Percentiles rank a stretch among this genome's conserved stretches.
Conservation (phyloP, 2,888 invertebrate species). For the Helleia helle region DNA sequence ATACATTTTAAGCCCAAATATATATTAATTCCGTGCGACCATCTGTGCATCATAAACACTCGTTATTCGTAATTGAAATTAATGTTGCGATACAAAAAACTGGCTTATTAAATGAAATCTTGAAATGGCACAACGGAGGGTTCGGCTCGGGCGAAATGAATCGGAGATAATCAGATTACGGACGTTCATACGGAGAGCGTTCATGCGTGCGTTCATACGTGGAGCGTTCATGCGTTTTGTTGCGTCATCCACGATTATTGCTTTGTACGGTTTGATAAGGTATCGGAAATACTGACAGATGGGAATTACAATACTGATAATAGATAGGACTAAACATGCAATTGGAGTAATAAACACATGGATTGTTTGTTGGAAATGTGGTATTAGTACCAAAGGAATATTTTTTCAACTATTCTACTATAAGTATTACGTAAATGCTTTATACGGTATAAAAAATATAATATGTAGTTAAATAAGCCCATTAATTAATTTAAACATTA, state of each 20-base stretch:
- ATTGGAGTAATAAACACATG: no score
- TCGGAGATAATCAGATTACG: constrained; percentile 52
- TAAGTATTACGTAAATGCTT: no score
- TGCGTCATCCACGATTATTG: constrained; percentile 15
- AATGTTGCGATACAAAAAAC: not conserved
- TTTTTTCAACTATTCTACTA: no score
- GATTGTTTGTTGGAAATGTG: no score
- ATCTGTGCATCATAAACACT: not conserved
- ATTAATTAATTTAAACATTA: no score
- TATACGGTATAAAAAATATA: no score
- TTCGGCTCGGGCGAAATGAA: constrained; percentile 34
- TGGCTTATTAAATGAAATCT: not conserved
- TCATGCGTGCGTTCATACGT: not conserved
- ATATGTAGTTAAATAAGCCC: no score
- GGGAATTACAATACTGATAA: not conserved
- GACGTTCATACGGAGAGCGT: constrained; percentile 26
- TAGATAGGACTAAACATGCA: not conserved
- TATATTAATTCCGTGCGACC: no score
- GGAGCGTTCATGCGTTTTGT: constrained; percentile 14
- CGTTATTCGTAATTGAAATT: not conserved
- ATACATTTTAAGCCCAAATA: no score
- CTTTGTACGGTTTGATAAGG: not conserved
- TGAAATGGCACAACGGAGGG: not conserved
- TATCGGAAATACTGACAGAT: not conserved
- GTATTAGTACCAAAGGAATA: no score